A percentile compares a stretch with the other conserved stretches of the same genome.
Evolutionary conservation across 2,888 invertebrate species (phyloP).

Genomic region (Agrilus biguttatus): DNA sequence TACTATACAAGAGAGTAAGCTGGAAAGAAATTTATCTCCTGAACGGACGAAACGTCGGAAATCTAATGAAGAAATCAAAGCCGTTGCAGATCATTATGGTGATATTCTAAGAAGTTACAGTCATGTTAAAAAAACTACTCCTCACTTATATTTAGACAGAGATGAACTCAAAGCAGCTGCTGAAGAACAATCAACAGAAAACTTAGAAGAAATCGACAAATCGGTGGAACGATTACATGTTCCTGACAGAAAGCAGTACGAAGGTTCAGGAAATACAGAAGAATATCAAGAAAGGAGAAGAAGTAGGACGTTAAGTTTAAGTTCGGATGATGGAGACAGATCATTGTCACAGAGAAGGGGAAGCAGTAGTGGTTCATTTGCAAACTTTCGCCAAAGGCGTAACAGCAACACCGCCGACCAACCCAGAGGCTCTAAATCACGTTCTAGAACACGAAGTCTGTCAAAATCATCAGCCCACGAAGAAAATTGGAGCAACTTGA

Average conservation of each 20-base stretch:
- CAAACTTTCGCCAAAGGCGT: too few relatives aligned
- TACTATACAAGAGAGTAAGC: too few relatives aligned
- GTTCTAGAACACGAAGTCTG: neutral
- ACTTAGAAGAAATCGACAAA: conserved; percentile 1
- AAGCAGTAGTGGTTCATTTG: neutral
- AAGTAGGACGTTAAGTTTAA: conserved; percentile 7
- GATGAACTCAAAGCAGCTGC: conserved; percentile 23
- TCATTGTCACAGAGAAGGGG: conserved; percentile 4
- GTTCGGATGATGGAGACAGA: conserved; percentile 5
- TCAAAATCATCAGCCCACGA: neutral
- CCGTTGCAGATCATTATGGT: conserved; percentile 65
- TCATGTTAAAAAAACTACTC: conserved; percentile 12
- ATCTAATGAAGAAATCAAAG: conserved; percentile 48
- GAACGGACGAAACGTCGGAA: conserved; percentile 22
- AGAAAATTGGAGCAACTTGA: conserved; percentile 8
- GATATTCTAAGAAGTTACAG: conserved; percentile 64
- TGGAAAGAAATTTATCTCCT: too few relatives aligned
- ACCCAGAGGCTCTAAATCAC: neutral
- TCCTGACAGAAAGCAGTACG: neutral
- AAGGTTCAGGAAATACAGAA: neutral
- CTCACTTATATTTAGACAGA: conserved; percentile 13
- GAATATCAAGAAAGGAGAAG: conserved; percentile 1
- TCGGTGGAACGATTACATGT: conserved; percentile 1
- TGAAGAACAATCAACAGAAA: conserved; percentile 16
- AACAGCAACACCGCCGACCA: neutral